Conservation (phyloP, 2,113 vertebrate genomes). For the Urocolius indicus region DNA sequence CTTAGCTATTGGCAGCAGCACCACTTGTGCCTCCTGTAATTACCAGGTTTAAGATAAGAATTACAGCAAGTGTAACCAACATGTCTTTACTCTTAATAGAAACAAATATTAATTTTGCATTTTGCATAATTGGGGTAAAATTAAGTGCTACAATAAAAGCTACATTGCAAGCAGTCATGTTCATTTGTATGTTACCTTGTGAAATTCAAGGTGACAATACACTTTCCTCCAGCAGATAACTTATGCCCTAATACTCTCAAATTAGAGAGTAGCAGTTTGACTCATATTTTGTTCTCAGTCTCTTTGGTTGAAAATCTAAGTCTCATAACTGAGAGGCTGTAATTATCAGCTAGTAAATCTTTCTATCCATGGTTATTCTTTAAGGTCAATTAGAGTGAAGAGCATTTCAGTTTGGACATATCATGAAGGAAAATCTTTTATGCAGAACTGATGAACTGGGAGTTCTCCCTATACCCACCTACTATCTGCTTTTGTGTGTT, state of each 20-base stretch:
- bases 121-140: not conserved
- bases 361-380: conserved; percentile 22
- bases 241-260: not conserved
- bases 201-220: not conserved
- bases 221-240: not conserved
- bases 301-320: not conserved
- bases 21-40: not conserved
- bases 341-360: conserved; percentile 44
- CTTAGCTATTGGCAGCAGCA: not conserved
- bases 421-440: not conserved
- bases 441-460: not conserved
- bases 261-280: not conserved
- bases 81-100: not conserved
- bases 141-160: not conserved
- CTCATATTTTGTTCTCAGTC: not conserved
- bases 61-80: not conserved
- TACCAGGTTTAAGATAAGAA: not conserved
- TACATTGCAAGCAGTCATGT: not conserved
- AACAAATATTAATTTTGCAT: not conserved
- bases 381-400: conserved; percentile 14
- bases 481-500: conserved; percentile 53
- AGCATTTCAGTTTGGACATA: not conserved
- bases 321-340: not conserved
- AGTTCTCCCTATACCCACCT: conserved; percentile 1
- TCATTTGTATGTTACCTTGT: not conserved